These are phyloP conservation scores for Drosophila kanekoi DNA, from an alignment of 2,888 invertebrate species.

Conservation along the genomic window DNA sequence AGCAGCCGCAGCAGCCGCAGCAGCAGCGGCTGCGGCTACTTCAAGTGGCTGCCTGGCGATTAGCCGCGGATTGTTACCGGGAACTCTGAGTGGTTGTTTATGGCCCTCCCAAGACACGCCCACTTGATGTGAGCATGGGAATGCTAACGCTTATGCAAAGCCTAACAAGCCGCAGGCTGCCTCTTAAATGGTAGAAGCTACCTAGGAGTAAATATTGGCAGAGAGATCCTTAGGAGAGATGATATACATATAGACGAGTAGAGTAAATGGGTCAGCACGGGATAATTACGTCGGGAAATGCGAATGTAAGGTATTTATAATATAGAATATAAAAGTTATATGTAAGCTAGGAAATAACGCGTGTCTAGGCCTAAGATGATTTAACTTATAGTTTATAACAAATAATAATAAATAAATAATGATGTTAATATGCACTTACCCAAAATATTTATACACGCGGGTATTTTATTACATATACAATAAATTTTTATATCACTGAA, in stretches of 20 bases:
- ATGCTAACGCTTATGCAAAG: conserved; percentile 40
- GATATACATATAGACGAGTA: not conserved
- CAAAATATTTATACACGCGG: no score
- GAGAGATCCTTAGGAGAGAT: conserved; percentile 10
- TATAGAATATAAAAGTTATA: no score
- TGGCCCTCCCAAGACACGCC: conserved; percentile 71
- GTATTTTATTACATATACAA: no score
- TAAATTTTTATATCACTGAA: not conserved
- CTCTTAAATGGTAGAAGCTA: conserved; percentile 13
- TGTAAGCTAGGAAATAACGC: no score
- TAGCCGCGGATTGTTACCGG: conserved; percentile 76
- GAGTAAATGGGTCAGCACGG: conserved; percentile 6
- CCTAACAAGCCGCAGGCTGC: conserved; percentile 3
- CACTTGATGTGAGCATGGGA: conserved; percentile 56
- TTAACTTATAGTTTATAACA: no score
- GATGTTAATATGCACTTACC: no score
- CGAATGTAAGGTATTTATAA: no score
- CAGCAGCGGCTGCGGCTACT: conserved; percentile 56
- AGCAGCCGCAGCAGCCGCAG: conserved; percentile 31
- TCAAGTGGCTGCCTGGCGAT: conserved; percentile 71
- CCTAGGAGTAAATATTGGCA: conserved; percentile 12
- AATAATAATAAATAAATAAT: no score
- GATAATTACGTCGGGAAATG: no score
- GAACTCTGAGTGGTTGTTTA: conserved; percentile 71
- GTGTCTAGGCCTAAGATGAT: no score